A percentile compares a stretch with the other conserved stretches of the same genome.
These are phyloP conservation scores for Scolanthus callimorphus DNA, from an alignment of 92 coral and sea anemone species.

Conservation along the genomic window DNA sequence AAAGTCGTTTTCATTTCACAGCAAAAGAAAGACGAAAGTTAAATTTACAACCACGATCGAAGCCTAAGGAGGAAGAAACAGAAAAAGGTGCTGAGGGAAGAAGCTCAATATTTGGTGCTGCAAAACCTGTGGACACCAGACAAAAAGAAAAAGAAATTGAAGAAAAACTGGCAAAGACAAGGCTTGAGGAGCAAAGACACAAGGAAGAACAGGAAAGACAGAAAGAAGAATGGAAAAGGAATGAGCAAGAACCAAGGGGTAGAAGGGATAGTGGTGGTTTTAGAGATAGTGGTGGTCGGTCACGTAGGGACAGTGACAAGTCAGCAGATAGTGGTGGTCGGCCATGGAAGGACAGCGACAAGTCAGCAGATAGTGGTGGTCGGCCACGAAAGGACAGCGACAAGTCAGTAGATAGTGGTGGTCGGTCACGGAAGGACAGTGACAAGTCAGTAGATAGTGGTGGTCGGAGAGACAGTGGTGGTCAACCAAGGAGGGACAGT, in stretches of 20 bases:
- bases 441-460: slow-evolving; percentile 51
- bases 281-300: slow-evolving; percentile 57
- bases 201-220: slow-evolving; percentile 48
- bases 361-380: slow-evolving; percentile 62
- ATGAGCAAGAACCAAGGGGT: slow-evolving; percentile 10
- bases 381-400: slow-evolving; percentile 47
- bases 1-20: too few relatives aligned
- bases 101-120: slow-evolving; percentile 93
- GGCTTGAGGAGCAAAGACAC: slow-evolving; percentile 62
- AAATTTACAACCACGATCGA: slow-evolving; percentile 82
- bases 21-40: slow-evolving; percentile 81
- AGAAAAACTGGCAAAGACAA: slow-evolving; percentile 79
- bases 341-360: slow-evolving; percentile 62
- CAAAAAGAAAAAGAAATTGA: slow-evolving; percentile 94
- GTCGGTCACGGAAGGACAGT: slow-evolving; percentile 45
- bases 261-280: too few relatives aligned
- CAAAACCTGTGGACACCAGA: slow-evolving; percentile 95
- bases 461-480: slow-evolving; percentile 68
- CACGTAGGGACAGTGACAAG: slow-evolving; percentile 67
- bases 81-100: slow-evolving; percentile 27
- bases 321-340: slow-evolving; percentile 57
- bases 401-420: slow-evolving; percentile 40
- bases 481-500: slow-evolving; percentile 57
- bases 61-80: slow-evolving; percentile 50
- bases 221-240: slow-evolving; percentile 12